Evolutionary conservation across 2,888 invertebrate genomes (phyloP), one percentile per base, ranked within the genome.

Genomic region (Lingula anatina): DNA sequence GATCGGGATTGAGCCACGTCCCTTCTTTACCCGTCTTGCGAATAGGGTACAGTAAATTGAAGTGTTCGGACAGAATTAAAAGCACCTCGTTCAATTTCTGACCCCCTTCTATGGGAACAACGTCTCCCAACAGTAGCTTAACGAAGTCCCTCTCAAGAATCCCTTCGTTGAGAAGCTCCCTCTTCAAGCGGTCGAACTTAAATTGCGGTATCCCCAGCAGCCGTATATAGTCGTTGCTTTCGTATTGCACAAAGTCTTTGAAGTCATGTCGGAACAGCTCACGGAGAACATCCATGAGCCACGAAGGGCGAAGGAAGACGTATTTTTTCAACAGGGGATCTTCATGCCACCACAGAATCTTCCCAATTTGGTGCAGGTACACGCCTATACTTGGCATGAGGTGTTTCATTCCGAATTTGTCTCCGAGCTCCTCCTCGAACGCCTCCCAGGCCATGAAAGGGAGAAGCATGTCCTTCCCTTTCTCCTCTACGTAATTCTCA

Each of bases 361-460:
- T 65, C 3, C 73, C 75, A 1, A 63, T 70, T 44, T 75, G 71
- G 46, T 75, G 73, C 9, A 75, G 55, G 56, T 72, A 74, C 31
- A 66, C 60, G 4, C 68, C 61, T 41, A 75, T 72, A 21, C 61
- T 56, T 20, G 52, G 55, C 26, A 74, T 59, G 40, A 73, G 56
- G 50, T 70, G 71, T 38, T 66, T 66, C 71, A 68, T 70, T n/a
- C 74, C 74, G 50, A 68, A 73, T 39, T 66, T 65, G 18, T 54
- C 57, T 9, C 62, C 62, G 9, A 73, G 59, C 42, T 70, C 65
- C 38, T 65, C 62, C 25, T 56, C 58, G 51, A 62, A 70, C 23
- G 61, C 65, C 2, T 68, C 64, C 60, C 64, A 68, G 21, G 53
- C 56, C 53, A 74, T 57, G 9, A 74, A 56, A 3, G 74, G 74